These are phyloP conservation scores for Drosophila subpulchrella DNA, from an alignment of 1,140 invertebrate genomes.

Conservation along the genomic window DNA sequence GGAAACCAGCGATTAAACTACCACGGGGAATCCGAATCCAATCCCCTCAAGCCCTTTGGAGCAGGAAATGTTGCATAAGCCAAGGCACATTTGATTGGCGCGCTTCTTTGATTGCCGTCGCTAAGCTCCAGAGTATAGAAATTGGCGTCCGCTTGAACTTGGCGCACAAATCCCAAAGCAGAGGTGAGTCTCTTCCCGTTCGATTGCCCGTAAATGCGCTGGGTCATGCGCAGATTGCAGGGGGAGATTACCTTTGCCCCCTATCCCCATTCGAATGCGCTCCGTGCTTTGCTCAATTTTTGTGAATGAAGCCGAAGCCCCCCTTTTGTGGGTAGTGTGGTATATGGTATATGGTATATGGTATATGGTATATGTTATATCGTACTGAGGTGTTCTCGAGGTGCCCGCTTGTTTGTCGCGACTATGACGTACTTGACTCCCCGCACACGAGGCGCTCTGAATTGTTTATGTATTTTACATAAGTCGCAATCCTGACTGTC, in stretches of 20 bases:
- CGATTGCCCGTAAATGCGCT: constrained; percentile 61
- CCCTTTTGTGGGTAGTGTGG: not conserved
- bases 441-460: constrained; percentile 8
- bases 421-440: constrained; percentile 45
- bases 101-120: constrained; percentile 70
- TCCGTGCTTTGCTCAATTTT: constrained; percentile 56
- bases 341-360: too few relatives aligned
- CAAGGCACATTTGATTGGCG: constrained; percentile 78
- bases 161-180: constrained; percentile 49
- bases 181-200: constrained; percentile 65
- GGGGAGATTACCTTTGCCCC: constrained; percentile 6
- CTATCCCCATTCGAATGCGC: constrained; percentile 9
- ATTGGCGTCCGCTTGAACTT: constrained; percentile 71
- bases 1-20: constrained; percentile 38
- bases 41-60: constrained; percentile 16
- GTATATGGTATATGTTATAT: constrained; percentile 2
- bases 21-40: not conserved
- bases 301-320: constrained; percentile 61
- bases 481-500: constrained; percentile 11
- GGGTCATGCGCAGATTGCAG: constrained; percentile 62
- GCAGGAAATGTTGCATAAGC: constrained; percentile 76
- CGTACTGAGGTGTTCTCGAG: constrained; percentile 4
- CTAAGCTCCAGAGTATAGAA: constrained; percentile 46
- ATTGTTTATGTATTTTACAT: constrained; percentile 51
- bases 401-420: constrained; percentile 9